Evolutionary conservation across 2,888 invertebrate genomes (phyloP).

Genomic region (Cheilosia vulpina): DNA sequence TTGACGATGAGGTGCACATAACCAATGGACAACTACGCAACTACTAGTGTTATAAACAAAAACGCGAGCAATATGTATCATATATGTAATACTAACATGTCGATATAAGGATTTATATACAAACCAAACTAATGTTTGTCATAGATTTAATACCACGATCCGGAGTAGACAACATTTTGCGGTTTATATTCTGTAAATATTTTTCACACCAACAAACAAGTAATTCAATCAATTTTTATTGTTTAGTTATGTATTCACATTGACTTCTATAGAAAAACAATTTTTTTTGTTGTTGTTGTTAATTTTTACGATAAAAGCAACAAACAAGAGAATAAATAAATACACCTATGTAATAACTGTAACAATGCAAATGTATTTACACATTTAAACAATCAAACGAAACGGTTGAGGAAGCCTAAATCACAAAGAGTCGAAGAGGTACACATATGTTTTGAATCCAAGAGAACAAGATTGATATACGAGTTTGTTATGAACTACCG

Average conservation of each 20-base stretch:
- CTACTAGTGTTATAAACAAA: background rate
- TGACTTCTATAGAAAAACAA: constrained; percentile 30
- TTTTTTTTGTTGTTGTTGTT: constrained; percentile 5
- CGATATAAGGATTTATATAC: constrained; percentile 64
- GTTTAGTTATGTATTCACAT: constrained; percentile 43
- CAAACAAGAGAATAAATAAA: constrained; percentile 17
- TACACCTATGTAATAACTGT: constrained; percentile 3
- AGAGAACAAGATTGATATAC: constrained; percentile 13
- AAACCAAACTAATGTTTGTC: constrained; percentile 5
- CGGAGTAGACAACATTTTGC: constrained; percentile 17
- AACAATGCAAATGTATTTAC: constrained; percentile 39
- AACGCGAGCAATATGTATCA: constrained; percentile 38
- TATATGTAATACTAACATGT: constrained; percentile 57
- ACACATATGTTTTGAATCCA: background rate
- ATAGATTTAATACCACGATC: constrained; percentile 35
- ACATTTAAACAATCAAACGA: constrained; percentile 1
- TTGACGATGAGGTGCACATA: background rate
- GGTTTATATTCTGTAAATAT: constrained; percentile 33
- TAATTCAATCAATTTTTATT: constrained; percentile 33
- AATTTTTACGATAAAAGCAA: constrained; percentile 36
- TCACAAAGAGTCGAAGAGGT: constrained; percentile 1
- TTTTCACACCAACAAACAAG: constrained; percentile 4
- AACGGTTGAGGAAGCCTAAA: constrained; percentile 2
- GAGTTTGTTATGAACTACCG: background rate
- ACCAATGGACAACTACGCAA: background rate